Base-by-base conservation (phyloP, 2,113 vertebrate genomes). In the Ameiurus melas region DNA sequence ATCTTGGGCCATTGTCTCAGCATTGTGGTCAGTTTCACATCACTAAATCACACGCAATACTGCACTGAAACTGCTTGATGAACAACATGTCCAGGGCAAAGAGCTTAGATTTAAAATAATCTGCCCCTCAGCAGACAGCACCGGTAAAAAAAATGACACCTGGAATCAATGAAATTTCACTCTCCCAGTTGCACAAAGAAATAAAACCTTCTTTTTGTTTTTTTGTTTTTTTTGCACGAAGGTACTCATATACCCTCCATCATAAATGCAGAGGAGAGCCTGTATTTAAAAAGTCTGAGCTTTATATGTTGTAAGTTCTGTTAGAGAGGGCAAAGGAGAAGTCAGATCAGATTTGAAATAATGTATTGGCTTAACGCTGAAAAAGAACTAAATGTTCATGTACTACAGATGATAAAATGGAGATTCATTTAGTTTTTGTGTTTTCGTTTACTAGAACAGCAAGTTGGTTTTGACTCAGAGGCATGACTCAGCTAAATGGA, bases 391-490 rank as follows among this genome's bases (percentile, higher is more conserved):
- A 57, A 70, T 13, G 5, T 57, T 51, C 27, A 77, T 25, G 58
- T 16, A 51, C 4, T 85, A 85, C n/a, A 84, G 20, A 47, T 39
- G 60, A 84, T 68, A 20, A 27, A 70, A 55, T 70, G 25, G 1
- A 16, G 2, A 8, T 25, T 27, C 22, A 17, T 62, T 87, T 64
- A 36, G 14, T 58, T 71, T 58, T 58, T 33, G 19, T 68, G 64
- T n/a, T 58, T 43, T 30, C 14, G 3, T 79, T 66, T 51, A 25
- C n/a, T 81, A 27, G n/a, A 79, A 43, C 30, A 57, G 55, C 22
- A 86, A 33, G 75, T 91, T 92, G 93, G 92, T 91, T 33, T 22
- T 0, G 53, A 81, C 91, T 90, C 92, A 91, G 90, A 47, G 64
- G 89, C 83, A 87, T 90, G 85, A 88, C 84, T 89, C 86, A 43